Conservation (phyloP, 1,140 invertebrate species). For the Drosophila sechellia region DNA sequence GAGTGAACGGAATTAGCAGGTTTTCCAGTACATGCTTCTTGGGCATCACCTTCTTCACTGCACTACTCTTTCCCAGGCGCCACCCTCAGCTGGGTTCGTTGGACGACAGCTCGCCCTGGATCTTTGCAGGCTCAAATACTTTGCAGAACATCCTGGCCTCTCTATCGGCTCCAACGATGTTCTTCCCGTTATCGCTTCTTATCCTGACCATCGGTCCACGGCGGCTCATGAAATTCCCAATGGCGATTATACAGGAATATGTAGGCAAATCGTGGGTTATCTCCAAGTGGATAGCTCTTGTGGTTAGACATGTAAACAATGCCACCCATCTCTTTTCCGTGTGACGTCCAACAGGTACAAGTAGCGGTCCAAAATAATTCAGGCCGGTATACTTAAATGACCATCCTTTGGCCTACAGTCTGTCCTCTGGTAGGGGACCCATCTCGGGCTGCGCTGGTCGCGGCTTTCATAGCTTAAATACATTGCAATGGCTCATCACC, state of each 20-base stretch:
- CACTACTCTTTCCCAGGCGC: too few species aligned
- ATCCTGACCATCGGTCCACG: not conserved
- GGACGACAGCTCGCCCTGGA: too few species aligned
- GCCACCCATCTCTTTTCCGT: not conserved
- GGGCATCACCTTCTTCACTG: not conserved
- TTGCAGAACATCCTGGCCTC: not conserved
- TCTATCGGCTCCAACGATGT: not conserved
- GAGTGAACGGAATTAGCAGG: not conserved
- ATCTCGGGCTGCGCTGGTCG: not conserved
- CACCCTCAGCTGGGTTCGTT: not conserved
- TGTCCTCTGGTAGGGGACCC: not conserved
- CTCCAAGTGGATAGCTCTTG: not conserved
- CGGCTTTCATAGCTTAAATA: not conserved
- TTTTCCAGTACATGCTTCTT: not conserved
- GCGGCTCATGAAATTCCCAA: conserved; percentile 10
- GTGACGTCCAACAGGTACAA: conserved; percentile 1
- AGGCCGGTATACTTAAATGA: not conserved
- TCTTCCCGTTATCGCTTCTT: conserved; percentile 11
- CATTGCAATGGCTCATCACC: not conserved
- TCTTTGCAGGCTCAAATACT: too few species aligned
- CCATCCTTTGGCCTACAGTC: not conserved
- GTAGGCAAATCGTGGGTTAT: conserved; percentile 11
- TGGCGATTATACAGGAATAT: conserved; percentile 19
- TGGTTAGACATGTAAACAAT: too few species aligned
- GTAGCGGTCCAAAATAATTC: not conserved